These are phyloP conservation scores for Arvicanthis niloticus DNA, from an alignment of 2,113 vertebrate genomes.

Conservation along the genomic window DNA sequence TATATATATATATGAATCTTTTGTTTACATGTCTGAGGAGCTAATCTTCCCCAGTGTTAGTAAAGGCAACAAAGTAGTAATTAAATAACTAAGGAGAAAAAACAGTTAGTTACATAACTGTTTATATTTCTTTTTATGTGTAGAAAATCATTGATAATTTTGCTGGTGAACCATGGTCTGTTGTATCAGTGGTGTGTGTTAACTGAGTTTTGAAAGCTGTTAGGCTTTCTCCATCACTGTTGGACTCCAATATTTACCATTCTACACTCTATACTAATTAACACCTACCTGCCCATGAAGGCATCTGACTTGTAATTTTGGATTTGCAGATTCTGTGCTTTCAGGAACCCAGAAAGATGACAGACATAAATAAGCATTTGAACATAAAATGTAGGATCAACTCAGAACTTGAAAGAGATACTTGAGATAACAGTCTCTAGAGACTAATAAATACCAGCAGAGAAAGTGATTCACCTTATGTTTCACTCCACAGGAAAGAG, in stretches of 20 bases:
- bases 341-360: not conserved
- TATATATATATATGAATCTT: not conserved
- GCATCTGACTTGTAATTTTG: not conserved
- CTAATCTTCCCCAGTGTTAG: not conserved
- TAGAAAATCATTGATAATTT: not conserved
- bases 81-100: not conserved
- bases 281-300: not conserved
- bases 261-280: too few species aligned
- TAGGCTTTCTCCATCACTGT: not conserved
- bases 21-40: not conserved
- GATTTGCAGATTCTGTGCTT: not conserved
- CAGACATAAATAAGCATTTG: not conserved
- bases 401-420: not conserved
- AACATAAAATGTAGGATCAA: not conserved
- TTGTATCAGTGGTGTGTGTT: not conserved
- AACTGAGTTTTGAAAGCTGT: not conserved
- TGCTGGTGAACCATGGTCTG: not conserved
- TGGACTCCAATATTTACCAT: not conserved
- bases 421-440: not conserved
- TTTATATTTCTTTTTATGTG: constrained; percentile 9
- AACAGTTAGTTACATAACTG: not conserved
- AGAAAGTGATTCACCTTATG: not conserved
- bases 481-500: constrained; percentile 87
- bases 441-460: not conserved
- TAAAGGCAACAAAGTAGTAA: not conserved